Base-by-base conservation (phyloP, 2,113 vertebrate genomes). In the Isichthys henryi region DNA sequence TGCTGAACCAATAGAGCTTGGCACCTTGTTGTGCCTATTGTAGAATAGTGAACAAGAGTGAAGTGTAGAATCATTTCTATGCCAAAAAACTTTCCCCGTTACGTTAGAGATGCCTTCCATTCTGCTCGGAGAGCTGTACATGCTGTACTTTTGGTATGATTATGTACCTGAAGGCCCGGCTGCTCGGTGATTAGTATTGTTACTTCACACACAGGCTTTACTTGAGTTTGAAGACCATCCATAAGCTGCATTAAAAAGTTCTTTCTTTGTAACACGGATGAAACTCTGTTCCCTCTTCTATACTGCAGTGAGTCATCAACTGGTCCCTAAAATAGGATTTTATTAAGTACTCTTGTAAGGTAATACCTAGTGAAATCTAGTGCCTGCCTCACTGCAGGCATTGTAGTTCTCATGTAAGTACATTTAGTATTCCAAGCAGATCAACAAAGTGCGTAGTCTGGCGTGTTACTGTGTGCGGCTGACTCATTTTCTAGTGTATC, bases 201-300 rank as follows among this genome's bases (percentile, higher is more conserved):
- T 66, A 35, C 91, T 90, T 90, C 82, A 43, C 74, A 17, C 9
- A 19, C 21, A 49, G 80, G 50, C 13, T 17, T 53, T 53, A 17
- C 62, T 70, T 45, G 82, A 52, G 19, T 39, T 45, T 13, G 39
- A 56, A 39, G 53, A 49, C 52, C 88, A 43, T 83, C 86, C 89
- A 89, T 53, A 85, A 90, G 48, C 88, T 66, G 62, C 88, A 89
- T 46, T 49, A 85, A 46, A 45, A 9, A n/a, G 45, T 48, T 21
- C 46, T 84, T 82, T 82, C 39, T 21, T 82, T 43, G 35, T 39
- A 23, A 83, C 21, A 46, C 8, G 39, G 35, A 83, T 21, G 80
- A 83, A 62, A 43, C 62, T 31, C 62, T 70, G 62, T 70, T 70
- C 3, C 9, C 62, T 31, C 62, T 70, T 70, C n/a, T 31, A 27